phyloP scores from a whole-genome alignment of 2,888 invertebrate genomes.

The Scaeva pyrastri region DNA sequence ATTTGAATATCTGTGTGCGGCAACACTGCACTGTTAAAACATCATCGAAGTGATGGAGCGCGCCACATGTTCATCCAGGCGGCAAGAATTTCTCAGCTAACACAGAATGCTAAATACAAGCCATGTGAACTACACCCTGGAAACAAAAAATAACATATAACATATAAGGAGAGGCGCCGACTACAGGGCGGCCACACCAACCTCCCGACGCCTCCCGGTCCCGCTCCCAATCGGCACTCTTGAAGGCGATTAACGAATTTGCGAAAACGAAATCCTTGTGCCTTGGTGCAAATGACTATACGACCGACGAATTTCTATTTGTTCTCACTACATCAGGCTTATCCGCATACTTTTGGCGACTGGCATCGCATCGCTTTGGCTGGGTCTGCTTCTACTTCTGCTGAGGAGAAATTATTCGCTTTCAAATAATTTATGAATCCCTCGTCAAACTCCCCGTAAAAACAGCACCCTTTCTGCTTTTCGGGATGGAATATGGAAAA shows the following conservation, averaged over 20 bases:
- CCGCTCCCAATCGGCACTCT: conserved; percentile 49
- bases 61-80: conserved; percentile 74
- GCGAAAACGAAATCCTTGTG: conserved; percentile 65
- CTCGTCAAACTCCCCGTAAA: conserved; percentile 39
- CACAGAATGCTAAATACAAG: conserved; percentile 57
- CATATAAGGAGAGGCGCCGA: conserved; percentile 48
- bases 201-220: conserved; percentile 13
- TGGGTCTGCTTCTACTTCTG: not conserved
- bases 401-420: conserved; percentile 51
- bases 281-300: conserved; percentile 55
- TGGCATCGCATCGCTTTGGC: conserved; percentile 53
- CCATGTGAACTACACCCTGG: conserved; percentile 59
- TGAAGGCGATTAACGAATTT: conserved; percentile 71
- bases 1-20: not conserved
- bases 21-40: conserved; percentile 9
- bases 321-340: conserved; percentile 70
- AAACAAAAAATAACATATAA: not conserved
- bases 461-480: conserved; percentile 32
- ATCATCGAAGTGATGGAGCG: conserved; percentile 68
- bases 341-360: conserved; percentile 75
- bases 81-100: conserved; percentile 61
- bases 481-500: conserved; percentile 39
- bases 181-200: conserved; percentile 26
- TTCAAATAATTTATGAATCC: conserved; percentile 71
- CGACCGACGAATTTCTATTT: conserved; percentile 69